phyloP scores from a whole-genome alignment of 2,797 vertebrate species.

The Rhinogobio ventralis region DNA sequence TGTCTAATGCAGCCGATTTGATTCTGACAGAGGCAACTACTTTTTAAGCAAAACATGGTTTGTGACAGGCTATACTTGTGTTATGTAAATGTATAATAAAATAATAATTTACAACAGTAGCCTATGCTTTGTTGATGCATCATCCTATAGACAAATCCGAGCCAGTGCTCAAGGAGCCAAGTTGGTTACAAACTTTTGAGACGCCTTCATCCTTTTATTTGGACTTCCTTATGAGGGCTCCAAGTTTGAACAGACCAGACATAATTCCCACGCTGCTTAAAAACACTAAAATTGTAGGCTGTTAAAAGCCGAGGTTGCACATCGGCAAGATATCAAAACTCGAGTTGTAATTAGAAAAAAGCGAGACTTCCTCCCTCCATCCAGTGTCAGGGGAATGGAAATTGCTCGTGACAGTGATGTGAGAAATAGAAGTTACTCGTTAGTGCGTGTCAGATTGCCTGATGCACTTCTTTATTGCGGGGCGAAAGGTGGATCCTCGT shows the following conservation, averaged over 20 bases:
- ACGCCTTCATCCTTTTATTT: neutral
- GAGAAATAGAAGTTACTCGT: constrained; percentile 69
- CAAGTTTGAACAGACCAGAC: neutral
- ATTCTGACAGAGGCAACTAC: neutral
- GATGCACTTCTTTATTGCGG: constrained; percentile 73
- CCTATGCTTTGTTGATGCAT: neutral
- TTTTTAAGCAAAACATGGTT: neutral
- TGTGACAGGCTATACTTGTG: neutral
- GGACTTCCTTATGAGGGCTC: neutral
- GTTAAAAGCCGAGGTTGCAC: neutral
- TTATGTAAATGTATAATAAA: neutral
- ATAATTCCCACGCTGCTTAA: neutral
- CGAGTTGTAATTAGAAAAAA: neutral
- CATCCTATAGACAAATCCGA: neutral
- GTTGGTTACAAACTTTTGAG: neutral
- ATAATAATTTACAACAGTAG: neutral
- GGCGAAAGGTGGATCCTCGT: constrained; percentile 72
- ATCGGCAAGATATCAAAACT: neutral
- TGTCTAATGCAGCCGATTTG: neutral
- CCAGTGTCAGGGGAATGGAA: constrained; percentile 32
- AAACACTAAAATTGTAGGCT: neutral
- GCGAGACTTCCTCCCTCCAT: constrained; percentile 19
- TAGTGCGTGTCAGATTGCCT: constrained; percentile 69
- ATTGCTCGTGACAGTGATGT: constrained; percentile 63
- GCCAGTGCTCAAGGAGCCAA: neutral